phyloP scores from a whole-genome alignment of 2,888 invertebrate genomes.

The Buathra laborator region DNA sequence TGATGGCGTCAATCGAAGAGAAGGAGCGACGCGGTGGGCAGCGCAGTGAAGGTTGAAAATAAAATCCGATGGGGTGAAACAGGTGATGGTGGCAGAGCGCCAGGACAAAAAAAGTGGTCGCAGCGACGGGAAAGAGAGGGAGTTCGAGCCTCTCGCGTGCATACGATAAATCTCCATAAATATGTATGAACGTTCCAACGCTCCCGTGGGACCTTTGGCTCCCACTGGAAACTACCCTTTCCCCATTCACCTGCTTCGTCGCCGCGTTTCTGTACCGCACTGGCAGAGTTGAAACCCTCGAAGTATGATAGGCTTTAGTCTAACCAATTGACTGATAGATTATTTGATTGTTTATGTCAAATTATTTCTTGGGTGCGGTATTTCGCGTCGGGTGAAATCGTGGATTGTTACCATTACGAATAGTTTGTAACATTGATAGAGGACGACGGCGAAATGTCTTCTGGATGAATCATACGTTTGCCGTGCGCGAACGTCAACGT shows the following conservation, averaged over 20 bases:
- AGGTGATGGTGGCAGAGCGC: slow-evolving; percentile 79
- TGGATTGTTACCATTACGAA: not conserved
- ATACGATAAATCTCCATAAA: slow-evolving; percentile 80
- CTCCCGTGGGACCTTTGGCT: slow-evolving; percentile 70
- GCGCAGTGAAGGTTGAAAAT: slow-evolving; percentile 74
- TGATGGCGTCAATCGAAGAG: slow-evolving; percentile 19
- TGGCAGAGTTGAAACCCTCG: slow-evolving; percentile 16
- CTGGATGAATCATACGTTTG: not conserved
- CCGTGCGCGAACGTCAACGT: slow-evolving; percentile 16
- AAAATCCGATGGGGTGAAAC: slow-evolving; percentile 80
- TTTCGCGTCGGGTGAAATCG: not conserved
- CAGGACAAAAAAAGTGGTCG: slow-evolving; percentile 73
- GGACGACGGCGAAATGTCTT: not conserved
- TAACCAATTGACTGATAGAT: slow-evolving; percentile 21
- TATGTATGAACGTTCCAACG: slow-evolving; percentile 78
- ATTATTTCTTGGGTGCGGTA: not conserved
- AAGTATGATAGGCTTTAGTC: slow-evolving; percentile 19
- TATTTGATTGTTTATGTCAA: not conserved
- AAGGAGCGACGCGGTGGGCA: slow-evolving; percentile 50
- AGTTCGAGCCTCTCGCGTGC: slow-evolving; percentile 73
- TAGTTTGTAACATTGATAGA: not conserved
- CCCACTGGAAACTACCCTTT: slow-evolving; percentile 53
- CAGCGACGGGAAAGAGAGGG: slow-evolving; percentile 50
- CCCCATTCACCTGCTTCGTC: slow-evolving; percentile 21
- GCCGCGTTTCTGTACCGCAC: slow-evolving; percentile 21